phyloP scores from a whole-genome alignment of 2,113 vertebrate genomes.

The Chloroceryle aenea region DNA sequence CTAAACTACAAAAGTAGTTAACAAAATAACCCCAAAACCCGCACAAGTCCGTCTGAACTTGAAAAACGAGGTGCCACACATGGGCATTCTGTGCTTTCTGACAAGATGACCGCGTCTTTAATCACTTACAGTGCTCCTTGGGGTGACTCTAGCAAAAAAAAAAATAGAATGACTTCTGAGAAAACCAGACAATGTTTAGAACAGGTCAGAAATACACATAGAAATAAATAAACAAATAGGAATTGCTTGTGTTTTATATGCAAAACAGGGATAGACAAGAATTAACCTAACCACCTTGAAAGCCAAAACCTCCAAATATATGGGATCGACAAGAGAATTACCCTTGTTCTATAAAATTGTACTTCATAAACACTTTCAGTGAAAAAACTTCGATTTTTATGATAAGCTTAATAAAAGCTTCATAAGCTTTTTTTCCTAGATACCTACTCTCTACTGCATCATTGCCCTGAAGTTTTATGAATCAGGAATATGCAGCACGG shows the following conservation, averaged over 20 bases:
- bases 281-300: background rate
- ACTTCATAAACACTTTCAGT: rapidly evolving
- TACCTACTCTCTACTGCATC: background rate
- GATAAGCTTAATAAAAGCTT: background rate
- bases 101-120: background rate
- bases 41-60: background rate
- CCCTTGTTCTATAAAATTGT: background rate
- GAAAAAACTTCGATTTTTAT: background rate
- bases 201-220: background rate
- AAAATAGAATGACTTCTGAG: background rate
- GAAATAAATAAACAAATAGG: too few relatives aligned
- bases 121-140: background rate
- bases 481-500: background rate
- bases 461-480: background rate
- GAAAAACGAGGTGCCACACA: background rate
- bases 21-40: too few relatives aligned
- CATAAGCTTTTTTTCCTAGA: background rate
- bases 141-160: background rate
- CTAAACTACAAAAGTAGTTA: background rate
- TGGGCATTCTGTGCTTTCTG: background rate
- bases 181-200: background rate
- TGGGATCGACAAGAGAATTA: background rate
- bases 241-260: background rate
- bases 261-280: background rate
- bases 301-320: background rate